Percentiles rank a stretch among this genome's conserved stretches.
phyloP scores from a whole-genome alignment of 2,888 invertebrate species.

The Acleris literana region DNA sequence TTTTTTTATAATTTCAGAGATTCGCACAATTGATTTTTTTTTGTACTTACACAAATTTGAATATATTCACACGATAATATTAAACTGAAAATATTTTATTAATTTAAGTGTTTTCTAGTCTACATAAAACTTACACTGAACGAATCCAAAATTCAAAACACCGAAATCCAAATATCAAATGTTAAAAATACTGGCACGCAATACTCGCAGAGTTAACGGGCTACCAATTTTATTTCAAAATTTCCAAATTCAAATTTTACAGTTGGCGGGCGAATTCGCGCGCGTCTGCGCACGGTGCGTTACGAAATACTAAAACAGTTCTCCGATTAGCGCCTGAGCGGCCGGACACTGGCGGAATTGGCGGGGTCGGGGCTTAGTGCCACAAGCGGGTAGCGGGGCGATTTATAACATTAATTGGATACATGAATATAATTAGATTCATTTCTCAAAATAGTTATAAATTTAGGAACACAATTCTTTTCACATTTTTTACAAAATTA shows the following conservation, averaged over 20 bases:
- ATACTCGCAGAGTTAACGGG: not conserved
- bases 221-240: not conserved
- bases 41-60: too few species aligned
- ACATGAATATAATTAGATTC: not conserved
- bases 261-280: conserved; percentile 5
- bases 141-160: conserved; percentile 15
- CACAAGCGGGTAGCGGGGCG: conserved; percentile 21
- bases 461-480: not conserved
- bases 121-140: not conserved
- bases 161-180: conserved; percentile 20
- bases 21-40: too few species aligned
- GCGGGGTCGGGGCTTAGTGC: conserved; percentile 8
- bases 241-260: conserved; percentile 8
- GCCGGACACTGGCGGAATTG: conserved; percentile 27
- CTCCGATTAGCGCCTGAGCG: conserved; percentile 29
- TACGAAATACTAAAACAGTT: conserved; percentile 34
- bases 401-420: not conserved
- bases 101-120: too few species aligned
- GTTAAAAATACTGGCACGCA: not conserved
- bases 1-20: too few species aligned
- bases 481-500: not conserved
- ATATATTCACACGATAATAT: too few species aligned
- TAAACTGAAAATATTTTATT: too few species aligned
- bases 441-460: not conserved
- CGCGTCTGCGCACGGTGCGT: conserved; percentile 29